phyloP scores from a whole-genome alignment of 2,888 invertebrate genomes.

The Scaptomyza caliginosa region DNA sequence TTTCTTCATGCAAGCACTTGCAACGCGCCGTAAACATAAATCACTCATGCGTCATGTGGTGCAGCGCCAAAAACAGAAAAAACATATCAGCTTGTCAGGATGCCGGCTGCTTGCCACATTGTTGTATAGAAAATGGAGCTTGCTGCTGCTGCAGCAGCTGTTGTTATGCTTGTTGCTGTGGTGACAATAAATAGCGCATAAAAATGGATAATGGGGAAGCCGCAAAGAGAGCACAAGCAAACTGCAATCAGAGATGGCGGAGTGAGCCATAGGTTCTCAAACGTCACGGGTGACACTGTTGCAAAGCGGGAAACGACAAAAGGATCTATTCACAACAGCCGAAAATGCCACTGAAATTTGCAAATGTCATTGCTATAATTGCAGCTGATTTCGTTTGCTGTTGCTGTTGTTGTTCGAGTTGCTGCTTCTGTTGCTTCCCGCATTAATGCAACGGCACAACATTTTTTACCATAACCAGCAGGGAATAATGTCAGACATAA shows the following conservation, averaged over 20 bases:
- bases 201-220: slow-evolving; percentile 53
- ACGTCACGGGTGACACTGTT: slow-evolving; percentile 54
- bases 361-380: slow-evolving; percentile 47
- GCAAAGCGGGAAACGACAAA: slow-evolving; percentile 20
- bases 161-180: slow-evolving; percentile 10
- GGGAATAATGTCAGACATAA: slow-evolving; percentile 8
- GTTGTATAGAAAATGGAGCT: slow-evolving; percentile 42
- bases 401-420: background rate
- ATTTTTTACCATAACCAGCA: slow-evolving; percentile 48
- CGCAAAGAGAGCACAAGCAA: slow-evolving; percentile 32
- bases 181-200: slow-evolving; percentile 63
- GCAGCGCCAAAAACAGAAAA: slow-evolving; percentile 39
- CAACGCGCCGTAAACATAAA: slow-evolving; percentile 58
- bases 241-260: slow-evolving; percentile 4
- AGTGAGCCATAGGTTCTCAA: slow-evolving; percentile 9
- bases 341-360: slow-evolving; percentile 51
- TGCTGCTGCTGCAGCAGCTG: slow-evolving; percentile 23
- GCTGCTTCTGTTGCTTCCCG: slow-evolving; percentile 8
- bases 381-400: slow-evolving; percentile 1
- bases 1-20: slow-evolving; percentile 38
- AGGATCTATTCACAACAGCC: slow-evolving; percentile 21
- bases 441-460: slow-evolving; percentile 53
- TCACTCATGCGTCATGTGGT: slow-evolving; percentile 76
- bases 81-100: slow-evolving; percentile 40
- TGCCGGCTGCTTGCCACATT: slow-evolving; percentile 48